phyloP scores from a whole-genome alignment of 2,113 vertebrate species.

The Thunnus maccoyii region DNA sequence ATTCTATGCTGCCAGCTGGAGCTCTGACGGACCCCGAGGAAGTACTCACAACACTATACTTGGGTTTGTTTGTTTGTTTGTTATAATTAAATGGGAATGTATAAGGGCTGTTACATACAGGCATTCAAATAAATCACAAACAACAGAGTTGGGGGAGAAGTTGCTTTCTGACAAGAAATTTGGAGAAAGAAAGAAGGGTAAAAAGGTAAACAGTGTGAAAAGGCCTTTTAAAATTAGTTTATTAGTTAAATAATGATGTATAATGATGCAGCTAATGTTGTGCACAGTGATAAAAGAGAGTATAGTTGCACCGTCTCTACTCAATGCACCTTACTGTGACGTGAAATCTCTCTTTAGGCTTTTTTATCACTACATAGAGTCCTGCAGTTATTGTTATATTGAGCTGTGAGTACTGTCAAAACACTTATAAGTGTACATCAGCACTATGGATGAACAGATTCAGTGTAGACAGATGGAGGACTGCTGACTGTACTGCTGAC shows the following conservation, averaged over 20 bases:
- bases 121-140: neutral
- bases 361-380: fast-evolving
- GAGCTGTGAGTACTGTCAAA: neutral
- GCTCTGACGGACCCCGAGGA: slow-evolving; percentile 18
- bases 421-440: neutral
- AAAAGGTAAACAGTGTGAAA: no score
- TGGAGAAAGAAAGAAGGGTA: no score
- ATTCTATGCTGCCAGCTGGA: slow-evolving; percentile 19
- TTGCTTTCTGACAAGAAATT: neutral
- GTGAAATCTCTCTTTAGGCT: neutral
- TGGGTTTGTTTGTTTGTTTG: slow-evolving; percentile 23
- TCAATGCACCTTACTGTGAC: neutral
- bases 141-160: neutral
- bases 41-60: neutral
- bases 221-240: no score
- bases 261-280: neutral
- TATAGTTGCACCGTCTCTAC: no score
- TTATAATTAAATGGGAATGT: slow-evolving; percentile 19
- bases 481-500: neutral
- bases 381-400: neutral
- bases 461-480: neutral
- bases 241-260: neutral
- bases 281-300: no score
- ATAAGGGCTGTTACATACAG: neutral
- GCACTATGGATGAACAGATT: neutral